Conservation (phyloP, 2,888 invertebrate species). For the Torymus auratus region DNA sequence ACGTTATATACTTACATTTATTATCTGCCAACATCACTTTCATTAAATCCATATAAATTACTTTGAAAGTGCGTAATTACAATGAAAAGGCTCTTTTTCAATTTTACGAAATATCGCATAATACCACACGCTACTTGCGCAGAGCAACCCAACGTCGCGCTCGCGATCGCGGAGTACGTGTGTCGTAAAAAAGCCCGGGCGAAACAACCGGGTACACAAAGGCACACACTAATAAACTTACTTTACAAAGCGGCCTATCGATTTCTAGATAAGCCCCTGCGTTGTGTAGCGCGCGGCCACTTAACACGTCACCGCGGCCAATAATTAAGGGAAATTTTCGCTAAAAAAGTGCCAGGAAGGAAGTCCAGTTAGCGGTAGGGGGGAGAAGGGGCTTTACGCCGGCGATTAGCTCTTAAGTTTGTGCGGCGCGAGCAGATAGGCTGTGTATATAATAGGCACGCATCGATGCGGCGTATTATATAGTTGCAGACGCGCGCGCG, state of each 20-base stretch:
- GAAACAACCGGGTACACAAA: conserved; percentile 14
- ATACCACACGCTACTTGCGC: not conserved
- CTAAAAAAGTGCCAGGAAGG: conserved; percentile 1
- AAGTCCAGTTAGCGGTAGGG: not conserved
- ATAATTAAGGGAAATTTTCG: conserved; percentile 35
- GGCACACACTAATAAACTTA: conserved; percentile 28
- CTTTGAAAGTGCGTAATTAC: too few species aligned
- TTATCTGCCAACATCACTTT: too few species aligned
- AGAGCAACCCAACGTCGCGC: not conserved
- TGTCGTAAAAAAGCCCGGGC: conserved; percentile 7
- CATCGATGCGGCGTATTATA: conserved; percentile 1
- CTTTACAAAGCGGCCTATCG: conserved; percentile 30
- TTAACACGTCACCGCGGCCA: conserved; percentile 37
- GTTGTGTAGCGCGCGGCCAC: not conserved
- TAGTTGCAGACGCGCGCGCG: conserved; percentile 34
- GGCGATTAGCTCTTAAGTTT: conserved; percentile 35
- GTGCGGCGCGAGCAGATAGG: not conserved
- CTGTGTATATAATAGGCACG: not conserved
- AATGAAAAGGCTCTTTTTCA: too few species aligned
- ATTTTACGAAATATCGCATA: conserved; percentile 25
- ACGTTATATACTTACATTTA: too few species aligned
- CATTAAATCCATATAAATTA: too few species aligned
- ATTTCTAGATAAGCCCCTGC: conserved; percentile 33
- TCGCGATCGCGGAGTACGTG: not conserved
- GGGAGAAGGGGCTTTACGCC: not conserved